These are phyloP conservation scores for Rhipidura dahli DNA, from an alignment of 2,113 vertebrate genomes.

Conservation along the genomic window DNA sequence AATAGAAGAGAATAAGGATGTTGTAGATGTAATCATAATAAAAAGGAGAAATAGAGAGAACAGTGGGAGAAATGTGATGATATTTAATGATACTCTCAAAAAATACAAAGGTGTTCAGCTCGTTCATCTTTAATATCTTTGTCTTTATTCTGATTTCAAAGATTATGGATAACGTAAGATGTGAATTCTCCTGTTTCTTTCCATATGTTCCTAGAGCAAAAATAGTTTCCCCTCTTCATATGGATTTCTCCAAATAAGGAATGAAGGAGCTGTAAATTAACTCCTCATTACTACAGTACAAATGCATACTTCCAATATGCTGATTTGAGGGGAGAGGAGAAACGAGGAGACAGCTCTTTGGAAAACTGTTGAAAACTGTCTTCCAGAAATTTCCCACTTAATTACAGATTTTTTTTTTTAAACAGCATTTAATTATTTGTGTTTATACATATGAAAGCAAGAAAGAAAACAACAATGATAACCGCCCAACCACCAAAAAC, in stretches of 20 bases:
- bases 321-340: not conserved
- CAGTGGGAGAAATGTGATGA: not conserved
- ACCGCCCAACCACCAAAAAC: fast-evolving
- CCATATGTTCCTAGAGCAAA: constrained; percentile 57
- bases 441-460: not conserved
- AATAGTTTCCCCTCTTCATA: constrained; percentile 56
- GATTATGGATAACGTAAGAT: not conserved
- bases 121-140: constrained; percentile 5
- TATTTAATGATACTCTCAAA: not conserved
- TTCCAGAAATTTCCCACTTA: constrained; percentile 31
- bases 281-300: constrained; percentile 61
- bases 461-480: not conserved
- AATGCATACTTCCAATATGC: constrained; percentile 44
- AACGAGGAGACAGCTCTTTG: constrained; percentile 39
- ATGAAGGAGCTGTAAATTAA: constrained; percentile 57
- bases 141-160: constrained; percentile 13
- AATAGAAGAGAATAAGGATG: not conserved
- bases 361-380: constrained; percentile 45
- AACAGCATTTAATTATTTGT: not conserved
- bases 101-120: not conserved
- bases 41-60: not conserved
- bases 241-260: constrained; percentile 54
- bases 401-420: not conserved
- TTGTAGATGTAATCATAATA: not conserved
- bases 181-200: constrained; percentile 41